Conservation (phyloP, 1,140 invertebrate species). For the Centruroides vittatus region DNA sequence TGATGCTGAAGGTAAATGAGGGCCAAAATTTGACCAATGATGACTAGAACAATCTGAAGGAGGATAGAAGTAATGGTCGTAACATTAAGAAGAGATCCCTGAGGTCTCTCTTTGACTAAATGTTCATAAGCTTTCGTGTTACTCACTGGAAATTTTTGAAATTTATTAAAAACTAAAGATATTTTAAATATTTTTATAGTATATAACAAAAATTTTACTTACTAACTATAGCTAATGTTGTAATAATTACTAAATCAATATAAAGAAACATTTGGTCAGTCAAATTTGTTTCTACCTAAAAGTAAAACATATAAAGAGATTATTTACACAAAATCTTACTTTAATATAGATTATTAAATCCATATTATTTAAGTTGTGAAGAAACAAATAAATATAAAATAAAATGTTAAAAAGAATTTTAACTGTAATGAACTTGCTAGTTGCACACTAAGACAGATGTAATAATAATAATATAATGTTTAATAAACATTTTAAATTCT, state of each 20-base stretch:
- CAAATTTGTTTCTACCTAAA: slow-evolving; percentile 27
- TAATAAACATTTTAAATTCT: too few relatives aligned
- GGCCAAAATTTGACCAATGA: slow-evolving; percentile 29
- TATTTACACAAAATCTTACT: background rate
- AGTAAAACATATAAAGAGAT: background rate
- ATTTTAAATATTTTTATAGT: slow-evolving; percentile 1
- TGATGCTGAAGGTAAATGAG: slow-evolving; percentile 26
- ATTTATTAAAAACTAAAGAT: background rate
- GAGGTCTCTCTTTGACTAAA: slow-evolving; percentile 34
- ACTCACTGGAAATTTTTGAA: slow-evolving; percentile 34
- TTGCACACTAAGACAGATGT: too few relatives aligned
- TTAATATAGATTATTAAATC: too few relatives aligned
- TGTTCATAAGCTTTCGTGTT: slow-evolving; percentile 54
- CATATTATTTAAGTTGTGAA: too few relatives aligned
- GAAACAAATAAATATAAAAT: too few relatives aligned
- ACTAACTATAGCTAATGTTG: slow-evolving; percentile 56
- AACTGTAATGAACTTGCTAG: too few relatives aligned
- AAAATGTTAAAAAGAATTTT: too few relatives aligned
- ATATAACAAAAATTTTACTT: slow-evolving; percentile 15
- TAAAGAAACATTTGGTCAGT: slow-evolving; percentile 70
- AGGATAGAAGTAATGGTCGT: slow-evolving; percentile 28
- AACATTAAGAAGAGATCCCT: slow-evolving; percentile 41
- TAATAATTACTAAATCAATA: slow-evolving; percentile 70
- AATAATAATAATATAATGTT: too few relatives aligned
- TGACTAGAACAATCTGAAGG: slow-evolving; percentile 30